Evolutionary conservation across 2,888 invertebrate genomes (phyloP).

Genomic region (Dryococelus australis): DNA sequence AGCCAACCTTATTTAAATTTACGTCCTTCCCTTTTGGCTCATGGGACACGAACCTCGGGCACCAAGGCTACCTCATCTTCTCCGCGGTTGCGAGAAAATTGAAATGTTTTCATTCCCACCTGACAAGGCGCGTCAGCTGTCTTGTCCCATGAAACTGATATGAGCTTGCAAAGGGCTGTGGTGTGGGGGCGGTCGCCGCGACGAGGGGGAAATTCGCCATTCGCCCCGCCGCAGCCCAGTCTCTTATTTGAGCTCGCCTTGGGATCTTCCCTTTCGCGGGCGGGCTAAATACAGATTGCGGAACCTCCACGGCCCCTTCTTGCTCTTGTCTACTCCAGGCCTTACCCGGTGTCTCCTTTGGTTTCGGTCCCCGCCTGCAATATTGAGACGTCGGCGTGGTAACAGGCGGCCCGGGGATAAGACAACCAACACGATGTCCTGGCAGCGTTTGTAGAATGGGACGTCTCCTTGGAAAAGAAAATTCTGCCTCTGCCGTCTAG

Average conservation of each 20-base stretch:
- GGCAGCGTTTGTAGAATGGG: too few relatives aligned
- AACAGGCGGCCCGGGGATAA: not conserved
- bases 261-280: too few relatives aligned
- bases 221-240: not conserved
- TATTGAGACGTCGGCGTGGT: not conserved
- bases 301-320: not conserved
- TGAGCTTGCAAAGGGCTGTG: not conserved
- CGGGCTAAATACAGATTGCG: not conserved
- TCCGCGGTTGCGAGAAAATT: not conserved
- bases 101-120: not conserved
- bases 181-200: not conserved
- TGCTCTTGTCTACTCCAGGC: not conserved
- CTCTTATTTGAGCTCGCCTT: not conserved
- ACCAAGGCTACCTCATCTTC: not conserved
- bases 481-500: too few relatives aligned
- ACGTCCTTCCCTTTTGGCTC: not conserved
- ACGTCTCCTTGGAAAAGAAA: too few relatives aligned
- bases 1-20: constrained; percentile 16
- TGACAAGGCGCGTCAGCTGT: constrained; percentile 5
- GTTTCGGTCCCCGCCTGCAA: too few relatives aligned
- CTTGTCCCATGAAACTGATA: not conserved
- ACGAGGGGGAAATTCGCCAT: not conserved
- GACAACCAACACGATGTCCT: not conserved
- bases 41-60: not conserved
- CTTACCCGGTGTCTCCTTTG: too few relatives aligned